Percentiles rank a stretch among this genome's conserved stretches.
phyloP scores from a whole-genome alignment of 2,888 invertebrate genomes.

The Lamellibrachia satsuma region DNA sequence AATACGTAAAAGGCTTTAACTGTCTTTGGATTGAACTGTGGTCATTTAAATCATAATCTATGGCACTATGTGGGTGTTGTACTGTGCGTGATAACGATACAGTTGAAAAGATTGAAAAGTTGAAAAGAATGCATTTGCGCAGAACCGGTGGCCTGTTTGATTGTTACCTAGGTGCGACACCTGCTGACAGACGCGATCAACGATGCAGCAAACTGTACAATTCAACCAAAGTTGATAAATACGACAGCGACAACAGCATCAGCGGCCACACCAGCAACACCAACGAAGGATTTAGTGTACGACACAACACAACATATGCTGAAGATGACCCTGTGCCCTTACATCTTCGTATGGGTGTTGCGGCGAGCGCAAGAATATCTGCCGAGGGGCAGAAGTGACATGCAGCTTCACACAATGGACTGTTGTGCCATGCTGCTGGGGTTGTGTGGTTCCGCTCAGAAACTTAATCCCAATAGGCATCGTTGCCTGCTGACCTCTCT shows the following conservation, averaged over 20 bases:
- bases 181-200: neutral
- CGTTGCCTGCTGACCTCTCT: neutral
- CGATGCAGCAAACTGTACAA: neutral
- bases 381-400: neutral
- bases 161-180: neutral
- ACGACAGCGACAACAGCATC: neutral
- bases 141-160: neutral
- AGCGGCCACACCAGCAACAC: neutral
- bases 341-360: conserved; percentile 25
- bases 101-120: no score
- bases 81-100: no score
- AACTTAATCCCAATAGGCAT: neutral
- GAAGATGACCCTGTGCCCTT: conserved; percentile 23
- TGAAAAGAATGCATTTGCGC: no score
- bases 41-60: no score
- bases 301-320: conserved; percentile 19
- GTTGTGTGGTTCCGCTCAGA: conserved; percentile 18
- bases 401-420: neutral
- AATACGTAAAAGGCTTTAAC: no score
- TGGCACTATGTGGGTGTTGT: no score
- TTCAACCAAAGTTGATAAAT: neutral
- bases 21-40: no score
- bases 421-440: conserved; percentile 23
- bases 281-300: neutral
- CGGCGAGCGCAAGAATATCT: neutral